Evolutionary conservation across 2,888 invertebrate species (phyloP).

Genomic region (Leptopterna dolabrata): DNA sequence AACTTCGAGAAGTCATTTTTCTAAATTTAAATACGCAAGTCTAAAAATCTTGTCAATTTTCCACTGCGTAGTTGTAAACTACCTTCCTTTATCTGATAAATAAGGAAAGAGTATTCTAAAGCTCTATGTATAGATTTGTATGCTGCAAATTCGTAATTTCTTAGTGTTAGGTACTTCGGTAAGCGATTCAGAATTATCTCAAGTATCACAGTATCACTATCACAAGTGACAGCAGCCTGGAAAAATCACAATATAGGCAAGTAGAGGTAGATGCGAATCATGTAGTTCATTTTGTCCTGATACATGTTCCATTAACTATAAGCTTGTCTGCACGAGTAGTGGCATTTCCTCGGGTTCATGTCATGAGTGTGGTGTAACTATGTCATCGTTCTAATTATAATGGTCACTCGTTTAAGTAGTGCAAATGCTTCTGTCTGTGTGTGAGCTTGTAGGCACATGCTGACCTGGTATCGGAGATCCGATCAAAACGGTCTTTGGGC

Average conservation of each 20-base stretch:
- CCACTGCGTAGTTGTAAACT: too few species aligned
- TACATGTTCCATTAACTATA: background rate
- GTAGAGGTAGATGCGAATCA: slow-evolving; percentile 1
- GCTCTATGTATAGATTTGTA: too few species aligned
- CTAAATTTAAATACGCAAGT: too few species aligned
- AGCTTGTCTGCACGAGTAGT: slow-evolving; percentile 28
- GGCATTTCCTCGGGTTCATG: background rate
- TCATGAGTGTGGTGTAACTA: slow-evolving; percentile 34
- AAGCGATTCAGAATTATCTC: too few species aligned
- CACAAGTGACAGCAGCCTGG: slow-evolving; percentile 28
- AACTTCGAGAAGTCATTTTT: too few species aligned
- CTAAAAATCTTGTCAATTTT: too few species aligned
- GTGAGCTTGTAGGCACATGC: background rate
- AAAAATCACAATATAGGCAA: background rate
- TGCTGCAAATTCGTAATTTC: too few species aligned
- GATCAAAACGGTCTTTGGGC: too few species aligned
- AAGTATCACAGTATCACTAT: background rate
- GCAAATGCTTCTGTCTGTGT: background rate
- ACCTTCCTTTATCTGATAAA: too few species aligned
- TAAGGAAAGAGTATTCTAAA: too few species aligned
- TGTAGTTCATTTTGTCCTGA: background rate
- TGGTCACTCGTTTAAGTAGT: background rate
- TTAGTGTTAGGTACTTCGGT: too few species aligned
- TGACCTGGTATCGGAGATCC: too few species aligned
- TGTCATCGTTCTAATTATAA: background rate